These are phyloP conservation scores for Agrotis segetum DNA, from an alignment of 2,888 invertebrate genomes.

Conservation along the genomic window DNA sequence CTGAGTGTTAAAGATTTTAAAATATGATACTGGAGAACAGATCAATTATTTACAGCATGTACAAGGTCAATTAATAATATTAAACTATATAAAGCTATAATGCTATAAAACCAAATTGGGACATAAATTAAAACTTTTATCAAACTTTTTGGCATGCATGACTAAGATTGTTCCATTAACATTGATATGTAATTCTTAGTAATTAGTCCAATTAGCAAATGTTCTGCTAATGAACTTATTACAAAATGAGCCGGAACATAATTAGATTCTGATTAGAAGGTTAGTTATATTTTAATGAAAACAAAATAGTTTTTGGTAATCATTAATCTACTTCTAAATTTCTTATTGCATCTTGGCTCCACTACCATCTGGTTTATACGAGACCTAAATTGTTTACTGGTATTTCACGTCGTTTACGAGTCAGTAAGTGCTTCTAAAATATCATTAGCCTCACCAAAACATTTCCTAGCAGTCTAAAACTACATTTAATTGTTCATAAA, in stretches of 20 bases:
- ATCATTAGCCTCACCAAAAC: slow-evolving; percentile 46
- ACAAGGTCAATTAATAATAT: not conserved
- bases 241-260: slow-evolving; percentile 19
- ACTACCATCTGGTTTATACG: slow-evolving; percentile 24
- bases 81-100: too few relatives aligned
- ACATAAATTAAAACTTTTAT: not conserved
- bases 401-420: slow-evolving; percentile 44
- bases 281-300: not conserved
- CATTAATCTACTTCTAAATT: not conserved
- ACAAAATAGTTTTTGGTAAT: not conserved
- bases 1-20: not conserved
- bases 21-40: not conserved
- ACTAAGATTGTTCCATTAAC: slow-evolving; percentile 7
- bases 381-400: slow-evolving; percentile 6
- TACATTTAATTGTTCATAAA: slow-evolving; percentile 48
- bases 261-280: slow-evolving; percentile 15
- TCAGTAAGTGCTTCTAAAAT: slow-evolving; percentile 38
- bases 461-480: slow-evolving; percentile 34
- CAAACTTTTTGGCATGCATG: slow-evolving; percentile 3
- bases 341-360: slow-evolving; percentile 5
- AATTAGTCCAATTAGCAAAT: slow-evolving; percentile 52
- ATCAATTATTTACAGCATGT: not conserved
- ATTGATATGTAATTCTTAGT: slow-evolving; percentile 2
- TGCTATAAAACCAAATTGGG: not conserved
- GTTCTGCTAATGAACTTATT: slow-evolving; percentile 42